Conservation (phyloP, 2,113 vertebrate genomes). For the Chamaea fasciata region DNA sequence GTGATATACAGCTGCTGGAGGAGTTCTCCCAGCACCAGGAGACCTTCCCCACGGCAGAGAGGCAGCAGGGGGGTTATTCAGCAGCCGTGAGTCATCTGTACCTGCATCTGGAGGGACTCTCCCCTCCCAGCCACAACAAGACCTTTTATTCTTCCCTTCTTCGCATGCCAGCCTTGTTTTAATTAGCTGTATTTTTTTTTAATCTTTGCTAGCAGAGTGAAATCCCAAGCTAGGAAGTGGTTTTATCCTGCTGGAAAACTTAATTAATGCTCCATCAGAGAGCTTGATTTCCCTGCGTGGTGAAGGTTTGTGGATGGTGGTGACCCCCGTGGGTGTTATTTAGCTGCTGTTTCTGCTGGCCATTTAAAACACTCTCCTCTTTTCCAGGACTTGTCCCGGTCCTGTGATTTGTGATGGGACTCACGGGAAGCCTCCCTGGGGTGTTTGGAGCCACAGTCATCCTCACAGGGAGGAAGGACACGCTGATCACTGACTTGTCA, state of each 20-base stretch:
- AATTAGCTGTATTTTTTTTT: conserved; percentile 7
- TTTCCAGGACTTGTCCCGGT: not conserved
- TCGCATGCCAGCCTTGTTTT: not conserved
- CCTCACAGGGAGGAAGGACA: not conserved
- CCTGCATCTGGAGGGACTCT: not conserved
- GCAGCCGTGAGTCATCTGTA: not conserved
- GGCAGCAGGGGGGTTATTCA: not conserved
- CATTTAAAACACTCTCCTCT: not conserved
- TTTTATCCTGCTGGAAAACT: not conserved
- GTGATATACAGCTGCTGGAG: not conserved
- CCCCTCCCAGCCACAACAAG: not conserved
- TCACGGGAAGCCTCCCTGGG: not conserved
- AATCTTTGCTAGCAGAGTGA: not conserved
- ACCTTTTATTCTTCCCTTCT: not conserved
- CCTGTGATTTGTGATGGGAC: not conserved
- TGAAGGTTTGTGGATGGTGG: fast-evolving
- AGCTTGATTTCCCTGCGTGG: not conserved
- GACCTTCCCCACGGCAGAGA: not conserved
- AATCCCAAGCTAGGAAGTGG: not conserved
- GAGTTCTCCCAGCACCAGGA: not conserved
- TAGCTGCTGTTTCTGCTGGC: not conserved
- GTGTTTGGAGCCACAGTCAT: fast-evolving
- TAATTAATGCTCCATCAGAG: not conserved
- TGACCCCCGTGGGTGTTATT: not conserved
- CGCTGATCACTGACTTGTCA: not conserved